These are phyloP conservation scores for Cataglyphis livida DNA, from an alignment of 2,888 invertebrate species.

Conservation along the genomic window DNA sequence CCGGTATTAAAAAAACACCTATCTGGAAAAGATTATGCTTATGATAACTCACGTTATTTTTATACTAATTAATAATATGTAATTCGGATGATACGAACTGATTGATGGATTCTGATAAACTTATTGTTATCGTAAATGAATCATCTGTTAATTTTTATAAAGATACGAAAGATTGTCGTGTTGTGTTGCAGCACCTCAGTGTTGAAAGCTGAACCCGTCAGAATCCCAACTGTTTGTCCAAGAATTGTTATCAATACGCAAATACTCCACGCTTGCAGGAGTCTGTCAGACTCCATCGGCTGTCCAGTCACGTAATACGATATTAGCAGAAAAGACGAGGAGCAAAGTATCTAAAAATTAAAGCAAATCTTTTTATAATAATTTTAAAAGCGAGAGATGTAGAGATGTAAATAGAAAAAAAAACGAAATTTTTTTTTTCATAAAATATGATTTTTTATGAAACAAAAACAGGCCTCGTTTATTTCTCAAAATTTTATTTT, in stretches of 20 bases:
- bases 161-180: background rate
- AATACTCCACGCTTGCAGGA: conserved; percentile 89
- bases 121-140: conserved; percentile 8
- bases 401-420: no score
- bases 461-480: no score
- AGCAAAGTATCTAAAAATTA: conserved; percentile 89
- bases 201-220: conserved; percentile 90
- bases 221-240: conserved; percentile 92
- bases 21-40: conserved; percentile 86
- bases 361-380: background rate
- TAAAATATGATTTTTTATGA: no score
- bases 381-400: background rate
- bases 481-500: no score
- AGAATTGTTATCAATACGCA: conserved; percentile 90
- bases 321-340: conserved; percentile 90
- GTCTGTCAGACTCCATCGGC: conserved; percentile 88
- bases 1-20: conserved; percentile 92
- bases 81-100: background rate
- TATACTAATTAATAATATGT: conserved; percentile 9
- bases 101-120: background rate
- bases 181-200: conserved; percentile 87
- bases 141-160: background rate
- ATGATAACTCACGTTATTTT: background rate
- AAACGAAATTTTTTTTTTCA: no score
- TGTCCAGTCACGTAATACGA: conserved; percentile 94